Conservation (phyloP, 2,888 invertebrate species). For the Pelosia muscerda region DNA sequence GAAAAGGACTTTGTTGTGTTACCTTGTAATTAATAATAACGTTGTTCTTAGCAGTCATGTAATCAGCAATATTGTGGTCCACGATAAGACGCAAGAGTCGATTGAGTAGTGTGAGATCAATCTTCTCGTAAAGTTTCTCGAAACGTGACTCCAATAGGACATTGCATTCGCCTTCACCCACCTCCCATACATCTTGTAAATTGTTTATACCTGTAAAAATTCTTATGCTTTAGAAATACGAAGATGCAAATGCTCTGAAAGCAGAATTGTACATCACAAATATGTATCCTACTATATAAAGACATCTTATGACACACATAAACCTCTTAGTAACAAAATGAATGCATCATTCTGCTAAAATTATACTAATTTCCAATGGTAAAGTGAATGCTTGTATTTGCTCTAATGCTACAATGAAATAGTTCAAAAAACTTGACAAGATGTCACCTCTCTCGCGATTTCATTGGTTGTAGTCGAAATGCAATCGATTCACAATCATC, state of each 20-base stretch:
- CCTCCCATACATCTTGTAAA: conserved; percentile 99
- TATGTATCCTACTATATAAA: neutral
- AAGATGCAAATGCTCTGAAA: neutral
- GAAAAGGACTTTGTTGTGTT: conserved; percentile 14
- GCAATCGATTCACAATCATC: too few species aligned
- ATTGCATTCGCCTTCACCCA: conserved; percentile 99
- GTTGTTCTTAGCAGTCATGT: conserved; percentile 99
- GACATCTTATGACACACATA: neutral
- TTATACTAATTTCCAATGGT: too few species aligned
- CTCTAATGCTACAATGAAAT: too few species aligned
- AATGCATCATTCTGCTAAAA: too few species aligned
- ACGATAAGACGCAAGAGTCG: conserved; percentile 98
- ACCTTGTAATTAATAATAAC: conserved; percentile 99
- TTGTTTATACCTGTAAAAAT: conserved; percentile 93
- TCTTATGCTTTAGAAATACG: neutral
- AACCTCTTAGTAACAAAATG: too few species aligned
- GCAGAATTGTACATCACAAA: neutral
- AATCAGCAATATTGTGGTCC: conserved; percentile 99
- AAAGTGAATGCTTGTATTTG: too few species aligned
- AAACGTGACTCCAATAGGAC: conserved; percentile 98
- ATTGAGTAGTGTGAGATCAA: conserved; percentile 98
- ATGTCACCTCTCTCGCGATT: too few species aligned
- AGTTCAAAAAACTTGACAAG: too few species aligned
- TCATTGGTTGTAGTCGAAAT: too few species aligned
- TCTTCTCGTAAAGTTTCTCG: conserved; percentile 99